Base-by-base conservation (phyloP, 1,140 invertebrate genomes). In the Dinoponera quadriceps region DNA sequence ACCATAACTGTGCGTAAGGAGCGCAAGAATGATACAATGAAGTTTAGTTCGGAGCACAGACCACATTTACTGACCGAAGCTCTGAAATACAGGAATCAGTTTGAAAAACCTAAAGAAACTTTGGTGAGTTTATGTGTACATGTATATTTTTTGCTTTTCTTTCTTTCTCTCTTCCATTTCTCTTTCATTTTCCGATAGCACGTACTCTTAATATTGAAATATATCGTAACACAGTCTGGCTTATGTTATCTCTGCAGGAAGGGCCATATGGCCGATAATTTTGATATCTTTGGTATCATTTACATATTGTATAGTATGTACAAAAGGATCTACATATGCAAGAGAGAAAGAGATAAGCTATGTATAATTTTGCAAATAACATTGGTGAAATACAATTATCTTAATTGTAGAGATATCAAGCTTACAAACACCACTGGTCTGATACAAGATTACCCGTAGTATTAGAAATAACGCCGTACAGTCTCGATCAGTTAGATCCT, bases 41-140 rank as follows among this genome's bases (percentile, higher is more conserved):
- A 97, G 91, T 99, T 99, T 93, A 99, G 98, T n/a, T 98, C 98
- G 4, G 99, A 99, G 91, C 97, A 98, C 92, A 96, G 99, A 91
- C 96, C 97, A 77, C 96, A 99, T 86, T 96, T 99, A 85, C 94
- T 99, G 27, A 99, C 98, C 18, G 98, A 99, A 91, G 98, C 98
- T 85, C 95, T 99, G 66, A 97, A 96, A 91, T 97, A 96, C 91
- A 96, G 97, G 89, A 95, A 96, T 92, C 95, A 96, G 88, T 98
- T 98, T 95, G 97, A 97, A 92, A 97, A 97, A 92, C 95, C 96
- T 33, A 97, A 96, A 91, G 97, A 97, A 94, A 94, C 95, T 91
- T 94, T 95, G 94, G 97, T 97, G 93, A 95, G 94, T 95, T 68
- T 63, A 25, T 44, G 27, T 33, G 18, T 59, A 5, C 44, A 18